Conservation (phyloP, 2,888 invertebrate species). For the Furcula furcula region DNA sequence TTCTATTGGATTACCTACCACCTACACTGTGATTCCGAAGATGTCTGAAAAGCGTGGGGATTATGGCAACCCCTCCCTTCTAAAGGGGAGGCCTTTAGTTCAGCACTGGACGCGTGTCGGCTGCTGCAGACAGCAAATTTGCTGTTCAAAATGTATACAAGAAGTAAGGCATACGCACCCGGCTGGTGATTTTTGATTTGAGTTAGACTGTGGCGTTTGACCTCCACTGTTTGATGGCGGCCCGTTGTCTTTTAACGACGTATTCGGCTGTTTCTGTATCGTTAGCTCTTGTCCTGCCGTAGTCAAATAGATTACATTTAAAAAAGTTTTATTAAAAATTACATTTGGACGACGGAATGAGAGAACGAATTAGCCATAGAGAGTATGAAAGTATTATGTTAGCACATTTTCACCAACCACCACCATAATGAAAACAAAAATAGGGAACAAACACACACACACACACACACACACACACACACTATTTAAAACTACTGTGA, state of each 20-base stretch:
- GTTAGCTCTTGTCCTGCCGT: slow-evolving; percentile 92
- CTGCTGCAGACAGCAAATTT: too few relatives aligned
- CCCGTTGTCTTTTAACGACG: slow-evolving; percentile 90
- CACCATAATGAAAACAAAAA: slow-evolving; percentile 54
- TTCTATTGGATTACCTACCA: too few relatives aligned
- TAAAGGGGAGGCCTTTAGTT: too few relatives aligned
- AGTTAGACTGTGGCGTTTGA: slow-evolving; percentile 74
- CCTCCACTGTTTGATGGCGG: slow-evolving; percentile 73
- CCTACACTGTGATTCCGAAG: too few relatives aligned
- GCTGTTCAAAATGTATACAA: slow-evolving; percentile 7
- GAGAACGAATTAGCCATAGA: slow-evolving; percentile 79
- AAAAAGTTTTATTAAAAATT: too few relatives aligned
- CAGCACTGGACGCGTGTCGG: too few relatives aligned
- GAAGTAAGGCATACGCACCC: slow-evolving; percentile 81
- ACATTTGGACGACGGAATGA: slow-evolving; percentile 38
- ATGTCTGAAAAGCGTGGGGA: too few relatives aligned
- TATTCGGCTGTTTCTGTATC: slow-evolving; percentile 97
- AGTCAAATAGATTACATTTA: not conserved
- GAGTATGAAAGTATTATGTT: slow-evolving; percentile 72
- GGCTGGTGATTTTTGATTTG: slow-evolving; percentile 85
- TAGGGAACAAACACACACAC: slow-evolving; percentile 36
- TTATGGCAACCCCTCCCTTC: too few relatives aligned
- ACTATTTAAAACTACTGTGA: slow-evolving; percentile 22
- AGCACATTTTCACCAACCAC: slow-evolving; percentile 82
- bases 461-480: slow-evolving; percentile 16